A percentile compares a stretch with the other conserved stretches of the same genome.
phyloP scores from a whole-genome alignment of 1,140 invertebrate genomes.

The Eumeta japonica region DNA sequence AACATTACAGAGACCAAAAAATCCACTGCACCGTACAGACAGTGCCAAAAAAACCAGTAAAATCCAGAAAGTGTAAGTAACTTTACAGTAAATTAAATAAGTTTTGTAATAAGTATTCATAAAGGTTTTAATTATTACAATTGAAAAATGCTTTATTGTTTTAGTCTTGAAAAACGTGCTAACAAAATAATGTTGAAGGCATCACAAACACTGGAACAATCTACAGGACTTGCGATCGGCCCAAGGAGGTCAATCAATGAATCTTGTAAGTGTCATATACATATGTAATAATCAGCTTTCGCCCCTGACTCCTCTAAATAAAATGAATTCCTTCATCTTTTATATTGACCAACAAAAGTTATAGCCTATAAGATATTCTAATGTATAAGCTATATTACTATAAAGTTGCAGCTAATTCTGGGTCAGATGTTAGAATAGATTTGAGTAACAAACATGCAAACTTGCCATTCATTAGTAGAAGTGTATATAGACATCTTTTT shows the following conservation, averaged over 20 bases:
- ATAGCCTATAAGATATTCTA: too few species aligned
- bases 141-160: slow-evolving; percentile 16
- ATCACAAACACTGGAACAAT: slow-evolving; percentile 75
- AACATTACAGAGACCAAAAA: slow-evolving; percentile 52
- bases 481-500: too few species aligned
- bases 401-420: too few species aligned
- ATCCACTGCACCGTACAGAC: slow-evolving; percentile 54
- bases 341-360: neutral
- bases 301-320: slow-evolving; percentile 1
- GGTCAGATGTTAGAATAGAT: too few species aligned
- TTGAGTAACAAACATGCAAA: too few species aligned
- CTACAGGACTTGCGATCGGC: slow-evolving; percentile 67
- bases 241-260: slow-evolving; percentile 38
- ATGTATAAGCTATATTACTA: too few species aligned
- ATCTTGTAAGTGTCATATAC: slow-evolving; percentile 21
- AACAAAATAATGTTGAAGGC: slow-evolving; percentile 83
- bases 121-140: slow-evolving; percentile 3
- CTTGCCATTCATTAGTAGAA: too few species aligned
- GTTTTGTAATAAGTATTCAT: neutral
- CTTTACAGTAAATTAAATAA: slow-evolving; percentile 3
- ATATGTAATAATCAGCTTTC: neutral
- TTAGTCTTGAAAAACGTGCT: slow-evolving; percentile 80
- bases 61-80: slow-evolving; percentile 63
- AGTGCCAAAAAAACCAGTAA: slow-evolving; percentile 59
- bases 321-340: slow-evolving; percentile 1